Base-by-base conservation (phyloP, 2,888 invertebrate species). In the Sinhomidia bicolor region DNA sequence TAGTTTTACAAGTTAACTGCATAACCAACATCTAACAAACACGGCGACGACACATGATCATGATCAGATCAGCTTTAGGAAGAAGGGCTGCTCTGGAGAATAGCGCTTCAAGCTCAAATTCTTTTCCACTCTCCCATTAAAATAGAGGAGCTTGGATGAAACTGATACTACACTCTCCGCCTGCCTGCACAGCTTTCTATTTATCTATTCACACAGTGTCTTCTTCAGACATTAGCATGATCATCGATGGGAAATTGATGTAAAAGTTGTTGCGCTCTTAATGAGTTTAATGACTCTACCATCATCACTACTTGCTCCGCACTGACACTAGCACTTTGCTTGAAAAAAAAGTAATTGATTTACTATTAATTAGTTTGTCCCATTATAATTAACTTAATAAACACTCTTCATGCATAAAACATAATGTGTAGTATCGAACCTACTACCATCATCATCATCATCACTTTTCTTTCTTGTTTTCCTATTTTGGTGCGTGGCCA, bases 261-360 rank as follows among this genome's bases (percentile, higher is more conserved):
- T 44, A 71, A 41, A 71, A 71, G 71, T 71, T 71, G 71, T 71
- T 71, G 41, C 17, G 68, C 68, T 41, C 23, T 41, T 71, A 80
- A 80, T 80, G 80, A 80, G 80, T 80, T 80, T 80, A 80, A 80
- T 80, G 80, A 80, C 80, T 80, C 62, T 23, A 80, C 57, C 41
- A 80, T 80, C 79, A 44, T 20, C 57, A 3, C 54, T 2, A 54
- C 57, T n/a, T 32, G n/a, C 36, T 41, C 44, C n/a, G 20, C 26
- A 7, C 12, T 44, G 76, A 23, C 5, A 57, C 20, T 57, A 62
- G 7, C 2, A 29, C 14, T 62, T 57, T 57, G 1, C 29, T 26
- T 17, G 10, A 29, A 9, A 32, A n/a, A 65, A 65, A 32, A 0
- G 23, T 23, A 41, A 41, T 71, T 71, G 17, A 71, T 71, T 65